A percentile compares a stretch with the other conserved stretches of the same genome.
Evolutionary conservation across 2,888 invertebrate genomes (phyloP).

Genomic region (Drosophila niveifrons): DNA sequence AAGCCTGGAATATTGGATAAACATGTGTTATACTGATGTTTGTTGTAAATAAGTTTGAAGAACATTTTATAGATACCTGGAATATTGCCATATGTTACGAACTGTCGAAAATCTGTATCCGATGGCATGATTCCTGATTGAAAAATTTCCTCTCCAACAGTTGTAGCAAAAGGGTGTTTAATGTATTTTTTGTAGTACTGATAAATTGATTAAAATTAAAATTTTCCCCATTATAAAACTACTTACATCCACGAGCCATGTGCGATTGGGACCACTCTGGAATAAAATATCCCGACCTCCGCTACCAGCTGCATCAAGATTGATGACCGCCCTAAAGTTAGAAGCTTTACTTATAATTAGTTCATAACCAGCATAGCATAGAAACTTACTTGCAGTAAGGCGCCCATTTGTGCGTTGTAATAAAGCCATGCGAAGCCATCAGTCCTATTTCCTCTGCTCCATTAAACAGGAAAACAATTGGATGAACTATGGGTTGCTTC

Average conservation of each 20-base stretch:
- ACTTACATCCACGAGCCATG: conserved; percentile 88
- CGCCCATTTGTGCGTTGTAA: conserved; percentile 92
- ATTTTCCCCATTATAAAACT: neutral
- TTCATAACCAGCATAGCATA: neutral
- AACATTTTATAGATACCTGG: conserved; percentile 27
- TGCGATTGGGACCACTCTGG: conserved; percentile 92
- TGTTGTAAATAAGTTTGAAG: neutral
- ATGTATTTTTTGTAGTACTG: conserved; percentile 86
- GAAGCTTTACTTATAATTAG: neutral
- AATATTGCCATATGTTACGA: conserved; percentile 78
- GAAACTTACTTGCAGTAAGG: neutral
- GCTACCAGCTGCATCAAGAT: conserved; percentile 96
- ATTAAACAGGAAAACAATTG: conserved; percentile 89
- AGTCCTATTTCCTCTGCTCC: conserved; percentile 89
- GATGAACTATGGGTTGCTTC: conserved; percentile 85
- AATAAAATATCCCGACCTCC: conserved; percentile 96
- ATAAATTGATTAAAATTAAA: neutral
- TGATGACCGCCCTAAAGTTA: conserved; percentile 89
- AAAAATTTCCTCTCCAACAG: conserved; percentile 88
- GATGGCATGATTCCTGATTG: conserved; percentile 89
- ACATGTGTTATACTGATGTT: rapidly evolving
- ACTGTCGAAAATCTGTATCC: conserved; percentile 89
- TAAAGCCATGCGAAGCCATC: conserved; percentile 90
- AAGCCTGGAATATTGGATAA: conserved; percentile 86
- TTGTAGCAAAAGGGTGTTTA: conserved; percentile 87